phyloP scores from a whole-genome alignment of 2,797 vertebrate genomes.

The Acipenser oxyrinchus region DNA sequence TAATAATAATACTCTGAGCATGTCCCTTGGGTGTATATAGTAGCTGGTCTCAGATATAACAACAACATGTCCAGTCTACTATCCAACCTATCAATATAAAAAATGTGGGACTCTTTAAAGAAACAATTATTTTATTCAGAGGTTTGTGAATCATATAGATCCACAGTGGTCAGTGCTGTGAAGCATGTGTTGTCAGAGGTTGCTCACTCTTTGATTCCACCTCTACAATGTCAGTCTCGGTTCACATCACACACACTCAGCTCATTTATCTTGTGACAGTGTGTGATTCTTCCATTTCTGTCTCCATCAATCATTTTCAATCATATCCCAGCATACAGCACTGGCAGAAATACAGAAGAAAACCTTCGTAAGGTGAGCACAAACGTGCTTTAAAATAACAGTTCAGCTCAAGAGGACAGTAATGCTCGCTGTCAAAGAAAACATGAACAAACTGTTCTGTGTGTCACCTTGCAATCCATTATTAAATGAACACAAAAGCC shows the following conservation, averaged over 20 bases:
- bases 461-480: too few relatives aligned
- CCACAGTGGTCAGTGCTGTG: constrained; percentile 55
- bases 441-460: too few relatives aligned
- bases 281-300: constrained; percentile 48
- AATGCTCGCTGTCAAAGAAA: too few relatives aligned
- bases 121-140: constrained; percentile 60
- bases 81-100: background rate
- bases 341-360: constrained; percentile 17
- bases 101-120: background rate
- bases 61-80: background rate
- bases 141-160: constrained; percentile 56
- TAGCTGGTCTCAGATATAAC: background rate
- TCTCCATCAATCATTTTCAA: constrained; percentile 51
- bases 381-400: background rate
- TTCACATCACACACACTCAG: constrained; percentile 46
- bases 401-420: too few relatives aligned
- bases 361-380: background rate
- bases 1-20: too few relatives aligned
- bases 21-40: background rate
- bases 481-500: too few relatives aligned
- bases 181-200: constrained; percentile 58
- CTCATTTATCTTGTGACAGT: constrained; percentile 59
- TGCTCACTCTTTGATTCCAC: constrained; percentile 60
- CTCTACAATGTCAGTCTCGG: constrained; percentile 52
- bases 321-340: constrained; percentile 31